Evolutionary conservation across 2,888 invertebrate species (phyloP).

Genomic region (Ophraella communa): DNA sequence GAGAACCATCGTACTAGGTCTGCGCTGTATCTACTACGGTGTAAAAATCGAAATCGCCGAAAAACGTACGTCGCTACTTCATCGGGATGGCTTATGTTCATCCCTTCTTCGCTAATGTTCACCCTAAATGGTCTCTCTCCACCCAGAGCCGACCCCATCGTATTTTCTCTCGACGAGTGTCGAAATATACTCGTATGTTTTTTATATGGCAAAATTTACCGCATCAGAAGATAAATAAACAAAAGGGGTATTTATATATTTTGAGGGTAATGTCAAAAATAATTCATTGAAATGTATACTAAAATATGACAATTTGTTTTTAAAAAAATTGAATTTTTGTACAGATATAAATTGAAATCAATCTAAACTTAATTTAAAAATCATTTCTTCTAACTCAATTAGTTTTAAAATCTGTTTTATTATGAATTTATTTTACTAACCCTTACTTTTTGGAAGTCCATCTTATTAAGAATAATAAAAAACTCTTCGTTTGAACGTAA

Average conservation of each 20-base stretch:
- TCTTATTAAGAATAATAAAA: too few species aligned
- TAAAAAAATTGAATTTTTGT: too few species aligned
- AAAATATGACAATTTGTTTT: too few species aligned
- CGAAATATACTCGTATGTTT: neutral
- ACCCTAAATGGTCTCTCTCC: slow-evolving; percentile 51
- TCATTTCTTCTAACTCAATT: too few species aligned
- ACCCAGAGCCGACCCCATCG: slow-evolving; percentile 38
- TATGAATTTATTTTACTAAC: too few species aligned
- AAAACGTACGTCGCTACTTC: slow-evolving; percentile 48
- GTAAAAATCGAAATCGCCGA: slow-evolving; percentile 38
- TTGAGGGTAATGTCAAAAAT: neutral
- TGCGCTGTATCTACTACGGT: slow-evolving; percentile 27
- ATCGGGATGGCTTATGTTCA: slow-evolving; percentile 48
- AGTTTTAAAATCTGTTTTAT: too few species aligned
- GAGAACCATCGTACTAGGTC: slow-evolving; percentile 20
- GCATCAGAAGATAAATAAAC: slow-evolving; percentile 10
- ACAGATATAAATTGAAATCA: too few species aligned
- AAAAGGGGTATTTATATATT: slow-evolving; percentile 1
- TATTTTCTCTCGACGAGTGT: slow-evolving; percentile 15
- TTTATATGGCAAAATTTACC: slow-evolving; percentile 16
- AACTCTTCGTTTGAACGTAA: too few species aligned
- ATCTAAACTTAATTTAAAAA: too few species aligned
- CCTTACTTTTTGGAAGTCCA: too few species aligned
- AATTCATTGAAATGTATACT: neutral
- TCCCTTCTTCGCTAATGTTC: slow-evolving; percentile 54